Base-by-base conservation (phyloP, 2,797 vertebrate genomes). In the Spheniscus humboldti region DNA sequence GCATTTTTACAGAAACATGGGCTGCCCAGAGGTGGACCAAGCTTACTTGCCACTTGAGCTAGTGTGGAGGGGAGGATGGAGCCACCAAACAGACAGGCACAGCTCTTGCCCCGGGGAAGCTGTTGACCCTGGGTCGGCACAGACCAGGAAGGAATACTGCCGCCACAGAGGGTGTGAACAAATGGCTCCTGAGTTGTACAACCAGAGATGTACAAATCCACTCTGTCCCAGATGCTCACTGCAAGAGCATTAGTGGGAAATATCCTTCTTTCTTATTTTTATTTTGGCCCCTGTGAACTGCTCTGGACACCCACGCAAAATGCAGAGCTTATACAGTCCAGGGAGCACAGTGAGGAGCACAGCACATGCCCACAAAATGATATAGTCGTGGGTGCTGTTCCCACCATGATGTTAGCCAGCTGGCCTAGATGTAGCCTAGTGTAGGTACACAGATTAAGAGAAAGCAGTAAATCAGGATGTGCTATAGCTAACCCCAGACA, bases 401-500 rank as follows among this genome's bases (percentile, higher is more conserved):
- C 55, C 50, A 82, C 15, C 13, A 1, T 50, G 62, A 86, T 50
- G 15, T 62, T 86, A 90, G 47, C 83, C 92, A 94, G 83, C 93
- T 77, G 79, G 60, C 72, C 48, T 35, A 33, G 9, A 80, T 8
- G 14, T 25, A 80, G n/a, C 56, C 30, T n/a, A 47, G 57, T n/a
- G 47, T 7, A 50, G 35, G 83, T 28, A 78, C 19, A 75, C 18
- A 60, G 66, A 94, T 55, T 71, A 50, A 90, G 53, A 78, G 83
- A 88, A 55, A 93, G 77, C 39, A 76, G 37, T 92, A 94, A 94
- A 96, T 92, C 80, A 94, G 77, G 59, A 79, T 39, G 22, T 67
- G 41, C 60, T 92, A 8, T 47, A 79, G 67, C 52, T 86, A 89
- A 74, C 24, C n/a, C 64, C 37, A 91, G 81, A 79, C 63, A 90